These are phyloP conservation scores for Apantesis nais DNA, from an alignment of 2,888 invertebrate genomes.

Conservation along the genomic window DNA sequence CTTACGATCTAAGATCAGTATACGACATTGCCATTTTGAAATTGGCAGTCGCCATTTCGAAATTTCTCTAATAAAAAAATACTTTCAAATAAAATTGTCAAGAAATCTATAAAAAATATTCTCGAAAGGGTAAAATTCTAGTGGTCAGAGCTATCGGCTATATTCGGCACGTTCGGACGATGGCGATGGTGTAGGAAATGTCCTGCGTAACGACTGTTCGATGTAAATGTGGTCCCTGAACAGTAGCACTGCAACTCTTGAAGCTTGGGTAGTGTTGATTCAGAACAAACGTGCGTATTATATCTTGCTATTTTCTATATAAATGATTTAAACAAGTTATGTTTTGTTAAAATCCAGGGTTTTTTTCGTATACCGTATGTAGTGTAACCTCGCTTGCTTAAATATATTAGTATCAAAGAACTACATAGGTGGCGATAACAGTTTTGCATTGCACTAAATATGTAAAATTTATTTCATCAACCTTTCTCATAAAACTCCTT, in stretches of 20 bases:
- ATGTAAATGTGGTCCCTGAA: constrained; percentile 72
- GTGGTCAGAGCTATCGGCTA: constrained; percentile 36
- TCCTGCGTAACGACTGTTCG: constrained; percentile 71
- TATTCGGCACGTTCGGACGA: constrained; percentile 39
- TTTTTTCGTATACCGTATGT: too few species aligned
- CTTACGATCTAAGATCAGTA: not conserved
- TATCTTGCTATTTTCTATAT: not conserved
- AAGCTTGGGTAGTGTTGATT: constrained; percentile 20
- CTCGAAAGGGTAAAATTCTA: constrained; percentile 50
- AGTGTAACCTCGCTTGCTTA: too few species aligned
- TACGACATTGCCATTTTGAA: not conserved
- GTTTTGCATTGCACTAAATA: not conserved
- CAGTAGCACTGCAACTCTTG: constrained; percentile 49
- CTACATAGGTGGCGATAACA: not conserved
- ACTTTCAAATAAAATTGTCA: not conserved
- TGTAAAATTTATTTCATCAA: not conserved
- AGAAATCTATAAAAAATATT: constrained; percentile 3
- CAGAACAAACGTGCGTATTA: not conserved
- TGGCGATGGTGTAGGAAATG: constrained; percentile 56
- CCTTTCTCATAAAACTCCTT: not conserved
- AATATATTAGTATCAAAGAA: not conserved
- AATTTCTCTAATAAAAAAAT: not conserved
- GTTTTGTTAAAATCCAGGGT: not conserved
- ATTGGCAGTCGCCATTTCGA: not conserved
- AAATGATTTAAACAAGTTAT: not conserved